Conservation (phyloP, 2,797 vertebrate genomes). For the Myiothlypis chrysogaster region DNA sequence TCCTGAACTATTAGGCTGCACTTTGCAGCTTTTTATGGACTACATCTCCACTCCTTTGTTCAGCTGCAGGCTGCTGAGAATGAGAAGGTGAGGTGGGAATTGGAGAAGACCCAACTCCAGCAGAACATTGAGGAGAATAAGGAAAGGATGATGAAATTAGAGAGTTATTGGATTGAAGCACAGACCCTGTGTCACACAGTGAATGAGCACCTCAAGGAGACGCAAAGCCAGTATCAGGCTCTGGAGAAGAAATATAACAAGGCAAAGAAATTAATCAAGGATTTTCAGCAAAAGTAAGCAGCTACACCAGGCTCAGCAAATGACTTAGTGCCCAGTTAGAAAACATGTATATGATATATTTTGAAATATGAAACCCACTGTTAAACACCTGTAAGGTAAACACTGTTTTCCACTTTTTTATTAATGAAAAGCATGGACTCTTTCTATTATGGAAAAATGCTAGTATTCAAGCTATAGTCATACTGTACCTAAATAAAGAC, state of each 20-base stretch:
- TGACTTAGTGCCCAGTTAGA: slow-evolving; percentile 21
- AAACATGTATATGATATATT: not conserved
- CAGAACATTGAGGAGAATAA: slow-evolving; percentile 98
- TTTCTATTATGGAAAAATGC: not conserved
- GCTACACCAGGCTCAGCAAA: not conserved
- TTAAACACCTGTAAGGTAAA: slow-evolving; percentile 26
- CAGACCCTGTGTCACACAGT: slow-evolving; percentile 96
- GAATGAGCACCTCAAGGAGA: slow-evolving; percentile 98
- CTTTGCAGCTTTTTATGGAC: not conserved
- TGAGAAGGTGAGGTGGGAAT: slow-evolving; percentile 96
- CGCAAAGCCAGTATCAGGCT: slow-evolving; percentile 93
- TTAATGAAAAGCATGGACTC: not conserved
- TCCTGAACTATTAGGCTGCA: not conserved
- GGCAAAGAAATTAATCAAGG: slow-evolving; percentile 98
- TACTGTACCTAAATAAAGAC: not conserved
- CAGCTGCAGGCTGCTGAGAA: slow-evolving; percentile 92
- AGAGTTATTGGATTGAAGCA: slow-evolving; percentile 98
- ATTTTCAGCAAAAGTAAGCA: slow-evolving; percentile 98
- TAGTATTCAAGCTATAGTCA: not conserved
- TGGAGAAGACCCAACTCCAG: slow-evolving; percentile 93
- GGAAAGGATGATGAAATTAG: slow-evolving; percentile 95
- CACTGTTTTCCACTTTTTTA: not conserved
- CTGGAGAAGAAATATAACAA: slow-evolving; percentile 99
- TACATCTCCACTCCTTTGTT: slow-evolving; percentile 22
- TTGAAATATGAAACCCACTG: slow-evolving; percentile 1